Conservation (phyloP, 2,888 invertebrate genomes). For the Heliconius ethilla region DNA sequence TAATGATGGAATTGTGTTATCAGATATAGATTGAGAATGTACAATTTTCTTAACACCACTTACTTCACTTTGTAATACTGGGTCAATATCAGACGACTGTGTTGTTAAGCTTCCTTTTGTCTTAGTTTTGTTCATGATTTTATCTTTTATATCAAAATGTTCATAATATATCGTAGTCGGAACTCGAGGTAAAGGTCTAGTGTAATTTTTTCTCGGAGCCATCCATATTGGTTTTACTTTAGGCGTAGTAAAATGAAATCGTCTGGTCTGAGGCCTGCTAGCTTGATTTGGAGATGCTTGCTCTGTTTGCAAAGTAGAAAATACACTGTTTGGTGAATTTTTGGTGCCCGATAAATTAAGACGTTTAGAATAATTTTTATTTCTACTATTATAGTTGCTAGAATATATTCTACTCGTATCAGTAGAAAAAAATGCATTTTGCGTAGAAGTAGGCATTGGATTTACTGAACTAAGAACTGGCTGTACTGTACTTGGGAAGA, state of each 20-base stretch:
- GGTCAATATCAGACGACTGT: conserved; percentile 76
- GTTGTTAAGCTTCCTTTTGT: conserved; percentile 67
- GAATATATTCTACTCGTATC: conserved; percentile 59
- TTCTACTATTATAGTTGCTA: conserved; percentile 63
- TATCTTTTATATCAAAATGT: conserved; percentile 70
- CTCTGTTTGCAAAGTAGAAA: conserved; percentile 57
- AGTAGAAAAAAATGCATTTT: conserved; percentile 60
- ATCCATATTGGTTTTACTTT: conserved; percentile 72
- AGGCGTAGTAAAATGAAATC: conserved; percentile 71
- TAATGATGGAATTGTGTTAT: conserved; percentile 75
- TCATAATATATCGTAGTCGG: conserved; percentile 74
- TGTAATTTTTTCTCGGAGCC: conserved; percentile 67
- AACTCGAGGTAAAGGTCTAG: conserved; percentile 50
- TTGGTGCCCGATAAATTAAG: conserved; percentile 64
- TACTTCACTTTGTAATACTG: conserved; percentile 71
- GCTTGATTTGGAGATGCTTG: conserved; percentile 51
- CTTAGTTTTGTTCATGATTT: conserved; percentile 54
- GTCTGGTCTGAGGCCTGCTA: conserved; percentile 59
- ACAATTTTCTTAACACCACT: conserved; percentile 69
- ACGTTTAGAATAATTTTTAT: conserved; percentile 69
- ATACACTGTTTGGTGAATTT: conserved; percentile 70
- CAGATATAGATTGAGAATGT: conserved; percentile 69
- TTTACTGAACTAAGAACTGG: conserved; percentile 44
- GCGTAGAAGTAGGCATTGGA: conserved; percentile 55
- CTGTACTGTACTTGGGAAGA: conserved; percentile 43